Evolutionary conservation across 2,113 vertebrate genomes (phyloP), one percentile per base, ranked within the genome.

Genomic region (Eleginops maclovinus): DNA sequence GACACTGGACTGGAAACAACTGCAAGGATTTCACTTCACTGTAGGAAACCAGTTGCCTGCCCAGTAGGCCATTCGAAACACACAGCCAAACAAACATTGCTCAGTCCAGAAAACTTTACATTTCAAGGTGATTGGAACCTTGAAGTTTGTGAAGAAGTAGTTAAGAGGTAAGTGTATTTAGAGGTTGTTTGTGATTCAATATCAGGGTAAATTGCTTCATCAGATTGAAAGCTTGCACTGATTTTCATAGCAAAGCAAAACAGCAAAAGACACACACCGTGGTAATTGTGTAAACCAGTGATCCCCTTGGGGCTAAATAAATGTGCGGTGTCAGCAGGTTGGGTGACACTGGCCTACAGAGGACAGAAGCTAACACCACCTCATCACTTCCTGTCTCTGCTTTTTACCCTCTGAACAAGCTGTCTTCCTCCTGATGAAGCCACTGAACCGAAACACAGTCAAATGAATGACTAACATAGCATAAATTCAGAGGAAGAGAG

Each of bases 261-360:
- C 65, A 78, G 40, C 69, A 64, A 83, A 72, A 53, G 24, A 75
- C 41, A 67, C 8, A 3, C 40, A 22, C 54, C 63, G 83, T 72
- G 64, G 65, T 81, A 81, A 83, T 63, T 68, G 81, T 86, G 88
- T 85, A 80, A 81, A 87, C 62, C 73, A 36, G 80, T 75, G 76
- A 87, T 87, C 76, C 85, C 85, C 77, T 82, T 69, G 74, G 72
- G 87, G 67, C 22, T 49, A 70, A 73, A 88, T 82, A 70, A 73
- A 88, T 82, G 59, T 86, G 89, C 16, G 0, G 51, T 72, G 90
- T 91, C 90, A 92, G 90, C 90, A 86, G 77, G 79, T 82, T 83
- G 64, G 72, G 63, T 91, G 89, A 85, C 82, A 88, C 86, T 84
- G 69, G 55, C 77, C 68, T 79, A 82, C 68, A 88, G 86, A 85